Percentiles rank a stretch among this genome's conserved stretches.
Conservation (phyloP, 1,140 invertebrate genomes). For the Philaenus spumarius region DNA sequence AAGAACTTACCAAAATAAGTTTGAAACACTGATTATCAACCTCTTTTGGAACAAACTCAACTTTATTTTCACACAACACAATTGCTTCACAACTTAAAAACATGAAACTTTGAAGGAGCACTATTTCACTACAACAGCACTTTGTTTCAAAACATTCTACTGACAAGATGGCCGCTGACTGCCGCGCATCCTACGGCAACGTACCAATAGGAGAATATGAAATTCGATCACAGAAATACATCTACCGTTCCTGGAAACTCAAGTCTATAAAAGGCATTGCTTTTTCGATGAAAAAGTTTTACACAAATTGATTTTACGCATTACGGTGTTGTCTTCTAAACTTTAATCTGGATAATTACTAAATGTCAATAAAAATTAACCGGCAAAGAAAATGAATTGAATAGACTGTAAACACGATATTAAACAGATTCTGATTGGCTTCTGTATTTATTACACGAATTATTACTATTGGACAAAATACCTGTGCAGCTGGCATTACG, state of each 20-base stretch:
- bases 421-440: no score
- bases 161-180: constrained; percentile 28
- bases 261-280: no score
- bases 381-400: no score
- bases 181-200: constrained; percentile 27
- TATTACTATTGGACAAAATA: no score
- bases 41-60: not conserved
- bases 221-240: constrained; percentile 23
- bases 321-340: no score
- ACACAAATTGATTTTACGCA: no score
- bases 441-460: no score
- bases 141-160: constrained; percentile 23
- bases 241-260: not conserved
- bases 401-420: no score
- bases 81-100: not conserved
- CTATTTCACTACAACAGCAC: constrained; percentile 9
- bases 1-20: not conserved
- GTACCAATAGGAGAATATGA: constrained; percentile 25
- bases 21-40: not conserved
- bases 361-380: no score
- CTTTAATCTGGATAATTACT: no score
- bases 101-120: constrained; percentile 2
- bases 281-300: no score
- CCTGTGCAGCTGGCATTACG: no score
- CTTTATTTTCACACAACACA: not conserved